These are phyloP conservation scores for Tolmerus cingulatus DNA, from an alignment of 2,888 invertebrate species.

Conservation along the genomic window DNA sequence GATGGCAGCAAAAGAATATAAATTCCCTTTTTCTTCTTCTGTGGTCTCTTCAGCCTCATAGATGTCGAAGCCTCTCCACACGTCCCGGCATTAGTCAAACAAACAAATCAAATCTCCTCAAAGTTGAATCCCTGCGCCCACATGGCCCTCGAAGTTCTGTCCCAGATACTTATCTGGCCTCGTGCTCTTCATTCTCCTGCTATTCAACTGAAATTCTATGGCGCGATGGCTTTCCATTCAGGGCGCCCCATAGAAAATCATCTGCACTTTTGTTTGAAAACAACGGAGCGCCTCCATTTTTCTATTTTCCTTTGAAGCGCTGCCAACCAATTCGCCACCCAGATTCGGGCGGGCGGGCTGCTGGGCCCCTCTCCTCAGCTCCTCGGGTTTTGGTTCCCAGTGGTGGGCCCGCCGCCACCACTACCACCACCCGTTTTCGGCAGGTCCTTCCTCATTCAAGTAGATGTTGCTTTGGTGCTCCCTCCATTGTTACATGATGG, in stretches of 20 bases:
- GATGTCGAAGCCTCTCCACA: conserved; percentile 8
- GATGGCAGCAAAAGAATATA: neutral
- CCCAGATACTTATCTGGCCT: conserved; percentile 49
- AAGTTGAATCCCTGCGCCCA: conserved; percentile 47
- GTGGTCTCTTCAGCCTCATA: neutral
- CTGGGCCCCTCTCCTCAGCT: neutral
- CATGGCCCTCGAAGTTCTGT: conserved; percentile 48
- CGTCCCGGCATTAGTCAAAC: conserved; percentile 41
- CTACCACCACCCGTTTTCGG: conserved; percentile 26
- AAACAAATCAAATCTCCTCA: conserved; percentile 48
- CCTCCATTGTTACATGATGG: conserved; percentile 37
- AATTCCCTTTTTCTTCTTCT: neutral
- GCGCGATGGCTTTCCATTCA: conserved; percentile 49
- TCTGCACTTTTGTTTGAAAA: conserved; percentile 50
- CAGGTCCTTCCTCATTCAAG: conserved; percentile 40
- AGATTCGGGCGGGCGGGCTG: neutral
- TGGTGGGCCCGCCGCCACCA: conserved; percentile 11
- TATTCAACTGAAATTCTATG: conserved; percentile 48
- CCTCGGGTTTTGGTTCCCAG: conserved; percentile 1
- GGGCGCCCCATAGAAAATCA: conserved; percentile 49
- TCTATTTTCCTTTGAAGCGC: conserved; percentile 49
- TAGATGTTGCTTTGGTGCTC: conserved; percentile 37
- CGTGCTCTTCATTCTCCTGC: conserved; percentile 49
- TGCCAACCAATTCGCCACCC: conserved; percentile 42
- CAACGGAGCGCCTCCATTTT: conserved; percentile 47